phyloP scores from a whole-genome alignment of 2,888 invertebrate species.

The Macrophya alboannulata region DNA sequence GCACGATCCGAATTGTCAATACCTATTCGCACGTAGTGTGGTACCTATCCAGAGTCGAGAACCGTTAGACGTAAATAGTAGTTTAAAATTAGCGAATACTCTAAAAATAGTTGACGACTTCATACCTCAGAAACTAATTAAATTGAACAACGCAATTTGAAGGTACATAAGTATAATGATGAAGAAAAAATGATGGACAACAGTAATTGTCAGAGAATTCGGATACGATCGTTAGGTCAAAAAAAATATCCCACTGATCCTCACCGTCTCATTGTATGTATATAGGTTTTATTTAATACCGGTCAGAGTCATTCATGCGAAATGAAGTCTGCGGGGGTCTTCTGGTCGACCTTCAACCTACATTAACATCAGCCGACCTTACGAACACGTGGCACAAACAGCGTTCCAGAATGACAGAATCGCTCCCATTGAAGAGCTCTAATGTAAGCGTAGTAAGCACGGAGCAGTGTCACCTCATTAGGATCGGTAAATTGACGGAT shows the following conservation, averaged over 20 bases:
- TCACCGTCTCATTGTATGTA: background rate
- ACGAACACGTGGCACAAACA: conserved; percentile 48
- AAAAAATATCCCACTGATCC: background rate
- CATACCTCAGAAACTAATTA: conserved; percentile 18
- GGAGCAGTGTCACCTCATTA: conserved; percentile 65
- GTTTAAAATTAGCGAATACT: conserved; percentile 8
- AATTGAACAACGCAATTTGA: background rate
- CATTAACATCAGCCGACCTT: conserved; percentile 28
- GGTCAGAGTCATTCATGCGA: conserved; percentile 38
- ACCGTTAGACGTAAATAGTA: conserved; percentile 27
- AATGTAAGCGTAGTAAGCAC: background rate
- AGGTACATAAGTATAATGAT: background rate
- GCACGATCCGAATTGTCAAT: conserved; percentile 41
- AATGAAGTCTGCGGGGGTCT: background rate
- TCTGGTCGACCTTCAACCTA: conserved; percentile 43
- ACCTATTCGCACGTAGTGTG: conserved; percentile 15
- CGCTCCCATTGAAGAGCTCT: conserved; percentile 65
- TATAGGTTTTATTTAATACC: background rate
- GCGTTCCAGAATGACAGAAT: conserved; percentile 47
- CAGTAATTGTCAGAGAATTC: background rate
- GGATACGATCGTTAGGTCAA: background rate
- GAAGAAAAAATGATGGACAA: background rate
- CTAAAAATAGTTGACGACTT: conserved; percentile 44
- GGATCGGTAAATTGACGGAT: conserved; percentile 73
- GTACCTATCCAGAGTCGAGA: conserved; percentile 6